Base-by-base conservation (phyloP, 2,888 invertebrate species). In the Xestoiulus laeticollis region DNA sequence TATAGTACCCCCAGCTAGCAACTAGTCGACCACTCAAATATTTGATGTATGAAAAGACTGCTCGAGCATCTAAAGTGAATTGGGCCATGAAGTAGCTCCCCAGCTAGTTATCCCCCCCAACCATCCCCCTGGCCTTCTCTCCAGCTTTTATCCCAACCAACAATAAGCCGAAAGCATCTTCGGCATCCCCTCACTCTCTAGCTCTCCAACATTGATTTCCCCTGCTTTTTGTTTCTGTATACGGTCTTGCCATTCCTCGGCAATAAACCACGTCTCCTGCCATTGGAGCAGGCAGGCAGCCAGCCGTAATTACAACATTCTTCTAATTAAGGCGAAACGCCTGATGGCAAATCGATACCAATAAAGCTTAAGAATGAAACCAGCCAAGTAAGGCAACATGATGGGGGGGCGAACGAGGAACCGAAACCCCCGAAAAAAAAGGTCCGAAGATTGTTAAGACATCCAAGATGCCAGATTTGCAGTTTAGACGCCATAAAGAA, bases 311-410 rank as follows among this genome's bases (percentile, higher is more conserved):
- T 87, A 87, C 87, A 38, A 86, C 86, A 68, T 82, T 83, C 83
- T 82, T 87, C 87, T 87, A 87, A 87, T 87, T 87, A 87, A 87
- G 83, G 87, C 83, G 87, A 82, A 82, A 87, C 87, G 38, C 59
- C 87, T 87, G 87, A 87, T 87, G 87, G 87, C 87, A 83, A 87
- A 87, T 87, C 87, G 48, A 87, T 87, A 68, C 59, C 82, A 87
- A 87, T 87, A 83, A 87, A 43, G 68, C 68, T 68, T 43, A 87
- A 87, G 83, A 87, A 87, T 86, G 53, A 86, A 86, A 86, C 38
- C 48, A 86, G 53, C 44, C 26, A 26, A 84, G 43, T 6, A 84
- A 84, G 33, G 38, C 33, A 26, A 84, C 38, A 33, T 38, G 33
- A 26, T 1, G 83, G 19, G 32, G 33, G 33, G 43, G 33, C 68